Percentiles rank a stretch among this genome's conserved stretches.
Conservation (phyloP, 1,140 invertebrate genomes). For the Orchestia grillus region DNA sequence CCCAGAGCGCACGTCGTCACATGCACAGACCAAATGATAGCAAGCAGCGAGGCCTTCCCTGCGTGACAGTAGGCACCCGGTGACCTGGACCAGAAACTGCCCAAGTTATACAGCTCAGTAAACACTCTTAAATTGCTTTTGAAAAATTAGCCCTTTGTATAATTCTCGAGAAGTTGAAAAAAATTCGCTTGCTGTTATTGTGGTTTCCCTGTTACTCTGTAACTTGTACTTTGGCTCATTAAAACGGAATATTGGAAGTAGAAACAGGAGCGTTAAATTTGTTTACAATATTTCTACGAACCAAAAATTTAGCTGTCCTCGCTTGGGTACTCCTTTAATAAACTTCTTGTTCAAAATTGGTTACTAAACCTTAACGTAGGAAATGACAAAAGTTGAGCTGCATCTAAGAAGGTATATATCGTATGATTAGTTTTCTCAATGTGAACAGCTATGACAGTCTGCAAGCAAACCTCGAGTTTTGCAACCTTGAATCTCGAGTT, state of each 20-base stretch:
- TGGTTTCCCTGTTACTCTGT: background rate
- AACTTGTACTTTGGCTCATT: background rate
- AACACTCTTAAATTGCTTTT: background rate
- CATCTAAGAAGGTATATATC: slow-evolving; percentile 22
- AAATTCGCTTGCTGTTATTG: background rate
- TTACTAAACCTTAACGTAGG: background rate
- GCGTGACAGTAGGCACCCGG: background rate
- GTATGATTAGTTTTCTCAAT: background rate
- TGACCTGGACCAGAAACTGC: background rate
- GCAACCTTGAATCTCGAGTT: background rate
- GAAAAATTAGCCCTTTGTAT: background rate
- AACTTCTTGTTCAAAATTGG: background rate
- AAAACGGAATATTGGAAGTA: background rate
- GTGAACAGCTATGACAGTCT: background rate
- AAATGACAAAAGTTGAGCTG: slow-evolving; percentile 25
- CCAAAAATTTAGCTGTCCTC: background rate
- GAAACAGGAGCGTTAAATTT: background rate
- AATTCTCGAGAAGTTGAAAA: background rate
- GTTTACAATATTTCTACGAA: background rate
- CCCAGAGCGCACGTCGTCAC: background rate
- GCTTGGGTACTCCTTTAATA: background rate
- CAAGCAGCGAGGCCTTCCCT: background rate
- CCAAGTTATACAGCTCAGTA: background rate
- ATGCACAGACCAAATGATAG: background rate
- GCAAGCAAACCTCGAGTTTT: background rate